Evolutionary conservation across 2,113 vertebrate species (phyloP), one percentile per base, ranked within the genome.

Genomic region (Helogale parvula): DNA sequence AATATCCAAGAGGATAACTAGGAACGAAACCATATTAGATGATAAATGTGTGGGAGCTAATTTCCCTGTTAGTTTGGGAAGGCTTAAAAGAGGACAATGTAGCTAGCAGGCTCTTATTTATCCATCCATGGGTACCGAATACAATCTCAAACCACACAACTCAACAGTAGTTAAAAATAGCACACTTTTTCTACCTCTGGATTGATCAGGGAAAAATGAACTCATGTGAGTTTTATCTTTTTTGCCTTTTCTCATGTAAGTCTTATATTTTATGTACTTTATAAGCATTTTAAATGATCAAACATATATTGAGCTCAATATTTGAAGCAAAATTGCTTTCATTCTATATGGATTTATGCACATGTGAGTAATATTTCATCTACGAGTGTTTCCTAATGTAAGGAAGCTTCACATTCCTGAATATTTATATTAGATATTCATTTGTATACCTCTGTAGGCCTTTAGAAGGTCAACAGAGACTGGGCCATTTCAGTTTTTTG

Each of bases 1-100:
- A 88, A 74, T 96, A 47, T 47, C 45, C 95, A 90, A 80, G 35
- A 7, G 1, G 74, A 13, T 52, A 82, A 52, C 50, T 84, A 93
- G 60, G 11, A 76, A 88, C 2, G 11, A 13, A 96, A 82, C 16
- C 27, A 7, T 80, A 74, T 29, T 95, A 80, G 31, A 45, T 93
- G 15, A 45, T 90, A 60, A 96, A 76, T 90, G 89, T 41, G 38
- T 60, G 15, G 52, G 38, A 90, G 80, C 35, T 91, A 74, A 89
- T 96, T 95, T 97, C 63, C 29, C 71, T 93, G 47, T 93, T 97
- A 92, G 21, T 83, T 77, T 71, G 93, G n/a, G 33, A 93, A 85
- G 41, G 17, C 7, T 25, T 66, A 69, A 95, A 93, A 93, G 15
- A 77, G 47, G 4, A 77, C 95, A 85, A 60, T 79, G 76, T 85